Evolutionary conservation across 2,797 vertebrate species (phyloP), one percentile per base, ranked within the genome.

Genomic region (Mormyrus proboscirostris): DNA sequence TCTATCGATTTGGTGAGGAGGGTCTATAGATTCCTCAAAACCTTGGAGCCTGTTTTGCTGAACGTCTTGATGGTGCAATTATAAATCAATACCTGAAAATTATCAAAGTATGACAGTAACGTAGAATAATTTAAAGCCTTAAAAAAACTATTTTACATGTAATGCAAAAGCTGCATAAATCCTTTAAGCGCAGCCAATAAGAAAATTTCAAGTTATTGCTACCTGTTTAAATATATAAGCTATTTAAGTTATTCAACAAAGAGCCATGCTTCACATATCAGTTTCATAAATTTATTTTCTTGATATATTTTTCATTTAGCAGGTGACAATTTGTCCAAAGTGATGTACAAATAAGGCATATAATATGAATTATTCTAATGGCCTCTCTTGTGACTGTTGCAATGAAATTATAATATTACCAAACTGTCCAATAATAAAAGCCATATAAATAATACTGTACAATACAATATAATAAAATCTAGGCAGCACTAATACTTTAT

Each of bases 11-110:
- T 82, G 19, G 41, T 82, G 19, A n/a, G 41, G 76, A 82, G 6
- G 76, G 76, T 47, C 76, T 82, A 82, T 47, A 82, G 76, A 82
- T 82, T 47, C 76, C 41, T 82, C 76, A 47, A 82, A 47, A 44
- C 76, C 76, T 44, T 44, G 76, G 76, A 44, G 76, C 41, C 29
- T 69, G 65, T 69, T 69, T 69, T 69, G 29, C 29, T 69, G 29
- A 29, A 69, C 33, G 25, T 41, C 73, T 47, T n/a, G 76, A 82
- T 82, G 38, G 76, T 47, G 19, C 19, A n/a, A 44, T 47, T 82
- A 82, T 82, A 82, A 44, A 82, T 82, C 76, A 22, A 9, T 82
- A 47, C 76, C 19, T 47, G 41, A 73, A 73, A 73, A 73, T 73
- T 14, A 73, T 73, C 29, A 73, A 14, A 73, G 69, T 38, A 19